Evolutionary conservation across 64 coral and sea anemone species (phyloP).

Genomic region (Astreopora myriophthalma): DNA sequence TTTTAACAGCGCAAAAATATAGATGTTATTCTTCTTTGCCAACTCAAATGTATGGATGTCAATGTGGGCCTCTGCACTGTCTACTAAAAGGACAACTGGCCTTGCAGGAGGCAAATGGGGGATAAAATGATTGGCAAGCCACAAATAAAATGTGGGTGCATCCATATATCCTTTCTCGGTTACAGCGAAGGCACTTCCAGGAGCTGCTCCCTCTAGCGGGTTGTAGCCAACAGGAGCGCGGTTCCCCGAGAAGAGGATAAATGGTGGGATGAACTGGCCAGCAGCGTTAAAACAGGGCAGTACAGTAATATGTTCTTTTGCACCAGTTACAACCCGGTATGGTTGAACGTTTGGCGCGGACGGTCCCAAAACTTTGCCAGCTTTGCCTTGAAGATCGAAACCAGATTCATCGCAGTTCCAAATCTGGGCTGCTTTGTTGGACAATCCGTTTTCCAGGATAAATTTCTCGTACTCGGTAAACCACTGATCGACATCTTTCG

Average conservation of each 20-base stretch:
- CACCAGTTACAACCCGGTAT: slow-evolving; percentile 31
- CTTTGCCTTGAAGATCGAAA: not conserved
- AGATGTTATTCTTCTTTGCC: slow-evolving; percentile 15
- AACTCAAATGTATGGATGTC: slow-evolving; percentile 35
- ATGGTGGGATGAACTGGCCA: slow-evolving; percentile 61
- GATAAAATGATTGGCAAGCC: slow-evolving; percentile 51
- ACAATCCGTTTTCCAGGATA: not conserved
- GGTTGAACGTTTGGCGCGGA: slow-evolving; percentile 17
- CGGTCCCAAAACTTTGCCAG: slow-evolving; percentile 41
- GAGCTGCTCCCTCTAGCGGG: slow-evolving; percentile 48
- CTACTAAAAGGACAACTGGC: slow-evolving; percentile 14
- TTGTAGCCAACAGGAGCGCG: slow-evolving; percentile 46
- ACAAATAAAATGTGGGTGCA: slow-evolving; percentile 42
- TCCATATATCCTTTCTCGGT: slow-evolving; percentile 30
- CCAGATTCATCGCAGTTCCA: not conserved
- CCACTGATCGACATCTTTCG: slow-evolving; percentile 19
- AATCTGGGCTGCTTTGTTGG: not conserved
- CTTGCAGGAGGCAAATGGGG: slow-evolving; percentile 36
- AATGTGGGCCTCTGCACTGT: slow-evolving; percentile 1
- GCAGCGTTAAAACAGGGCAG: slow-evolving; percentile 66
- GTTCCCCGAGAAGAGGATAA: slow-evolving; percentile 34
- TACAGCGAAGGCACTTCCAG: slow-evolving; percentile 44
- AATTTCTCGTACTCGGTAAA: slow-evolving; percentile 34
- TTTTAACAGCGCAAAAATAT: slow-evolving; percentile 39
- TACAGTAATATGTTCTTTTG: slow-evolving; percentile 44